Evolutionary conservation across 2,113 vertebrate genomes (phyloP).

Genomic region (Trogon melanurus): DNA sequence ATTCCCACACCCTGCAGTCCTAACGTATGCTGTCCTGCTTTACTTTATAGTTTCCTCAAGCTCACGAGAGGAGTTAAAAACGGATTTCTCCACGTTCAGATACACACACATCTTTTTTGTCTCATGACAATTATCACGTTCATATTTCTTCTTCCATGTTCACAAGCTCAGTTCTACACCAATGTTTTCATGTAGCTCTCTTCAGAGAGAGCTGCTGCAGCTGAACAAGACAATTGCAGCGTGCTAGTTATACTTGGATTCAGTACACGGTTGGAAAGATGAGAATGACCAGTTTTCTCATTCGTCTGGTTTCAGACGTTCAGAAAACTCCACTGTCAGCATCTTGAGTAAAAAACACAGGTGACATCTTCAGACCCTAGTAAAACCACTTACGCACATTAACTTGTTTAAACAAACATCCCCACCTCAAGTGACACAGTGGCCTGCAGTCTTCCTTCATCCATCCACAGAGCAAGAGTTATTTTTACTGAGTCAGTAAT

Average conservation of each 20-base stretch:
- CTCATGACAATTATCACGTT: not conserved
- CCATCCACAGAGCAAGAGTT: conserved; percentile 16
- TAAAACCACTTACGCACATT: conserved; percentile 48
- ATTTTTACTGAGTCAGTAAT: conserved; percentile 57
- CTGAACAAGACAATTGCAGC: conserved; percentile 51
- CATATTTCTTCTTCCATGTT: not conserved
- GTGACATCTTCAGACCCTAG: conserved; percentile 51
- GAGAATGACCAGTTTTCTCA: conserved; percentile 8
- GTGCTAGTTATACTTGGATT: conserved; percentile 34
- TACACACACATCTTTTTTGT: not conserved
- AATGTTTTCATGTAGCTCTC: not conserved
- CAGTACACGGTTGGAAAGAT: not conserved
- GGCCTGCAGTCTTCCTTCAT: conserved; percentile 60
- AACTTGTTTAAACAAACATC: conserved; percentile 53
- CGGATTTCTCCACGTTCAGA: not conserved
- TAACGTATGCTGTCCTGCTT: not conserved
- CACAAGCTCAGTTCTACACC: not conserved
- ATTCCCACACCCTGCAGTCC: not conserved
- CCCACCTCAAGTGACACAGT: conserved; percentile 65
- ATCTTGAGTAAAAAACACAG: conserved; percentile 39
- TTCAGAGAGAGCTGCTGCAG: conserved; percentile 47
- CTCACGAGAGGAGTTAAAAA: not conserved
- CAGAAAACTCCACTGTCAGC: conserved; percentile 52
- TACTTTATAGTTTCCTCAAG: not conserved
- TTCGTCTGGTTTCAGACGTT: not conserved